Percentiles rank a stretch among this genome's conserved stretches.
Evolutionary conservation across 2,797 vertebrate genomes (phyloP).

Genomic region (Momotus momota): DNA sequence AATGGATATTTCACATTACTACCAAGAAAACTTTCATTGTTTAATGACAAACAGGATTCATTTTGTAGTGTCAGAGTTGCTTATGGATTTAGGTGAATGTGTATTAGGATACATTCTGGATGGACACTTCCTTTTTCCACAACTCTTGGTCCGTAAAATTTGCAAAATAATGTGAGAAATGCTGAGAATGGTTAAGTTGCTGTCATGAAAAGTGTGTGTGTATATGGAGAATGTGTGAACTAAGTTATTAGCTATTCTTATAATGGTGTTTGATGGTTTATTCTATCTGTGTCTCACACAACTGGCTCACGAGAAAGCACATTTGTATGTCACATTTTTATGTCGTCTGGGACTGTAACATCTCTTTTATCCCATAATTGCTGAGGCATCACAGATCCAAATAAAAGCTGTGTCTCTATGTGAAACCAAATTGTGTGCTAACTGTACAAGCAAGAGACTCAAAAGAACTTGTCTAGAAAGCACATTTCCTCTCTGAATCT

Average conservation of each 20-base stretch:
- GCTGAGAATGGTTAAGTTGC: neutral
- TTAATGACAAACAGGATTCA: neutral
- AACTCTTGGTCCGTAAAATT: neutral
- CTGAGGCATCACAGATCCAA: neutral
- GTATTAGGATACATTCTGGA: neutral
- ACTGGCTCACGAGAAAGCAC: neutral
- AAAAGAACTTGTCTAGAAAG: conserved; percentile 14
- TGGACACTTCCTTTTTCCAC: neutral
- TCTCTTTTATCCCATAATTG: neutral
- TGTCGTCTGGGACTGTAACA: neutral
- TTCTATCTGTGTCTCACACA: neutral
- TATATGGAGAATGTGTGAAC: neutral
- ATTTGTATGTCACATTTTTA: neutral
- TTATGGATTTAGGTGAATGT: neutral
- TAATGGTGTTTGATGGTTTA: neutral
- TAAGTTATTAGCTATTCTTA: neutral
- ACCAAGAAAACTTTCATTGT: neutral
- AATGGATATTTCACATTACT: neutral
- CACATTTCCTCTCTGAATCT: neutral
- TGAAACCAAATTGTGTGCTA: neutral
- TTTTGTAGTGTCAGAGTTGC: neutral
- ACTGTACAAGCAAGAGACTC: neutral
- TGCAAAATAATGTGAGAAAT: neutral
- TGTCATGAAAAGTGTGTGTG: neutral
- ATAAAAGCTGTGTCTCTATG: neutral